A percentile compares a stretch with the other conserved stretches of the same genome.
phyloP scores from a whole-genome alignment of 2,113 vertebrate species.

The Channa maculata region DNA sequence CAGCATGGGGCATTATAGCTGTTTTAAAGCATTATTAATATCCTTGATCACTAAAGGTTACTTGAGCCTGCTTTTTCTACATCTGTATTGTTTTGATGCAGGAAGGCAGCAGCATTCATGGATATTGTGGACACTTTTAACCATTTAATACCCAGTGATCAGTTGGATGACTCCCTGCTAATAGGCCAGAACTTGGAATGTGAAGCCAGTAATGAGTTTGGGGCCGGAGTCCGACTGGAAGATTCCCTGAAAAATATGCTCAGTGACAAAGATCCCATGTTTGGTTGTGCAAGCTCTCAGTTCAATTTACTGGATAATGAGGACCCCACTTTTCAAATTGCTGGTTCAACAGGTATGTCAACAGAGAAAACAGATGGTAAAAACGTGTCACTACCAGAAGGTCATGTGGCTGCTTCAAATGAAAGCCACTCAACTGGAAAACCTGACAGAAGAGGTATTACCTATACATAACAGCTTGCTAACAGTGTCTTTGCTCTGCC shows the following conservation, averaged over 20 bases:
- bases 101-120: slow-evolving; percentile 97
- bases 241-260: slow-evolving; percentile 99
- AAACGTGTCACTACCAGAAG: neutral
- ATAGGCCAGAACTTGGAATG: slow-evolving; percentile 96
- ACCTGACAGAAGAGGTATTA: neutral
- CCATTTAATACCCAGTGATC: slow-evolving; percentile 99
- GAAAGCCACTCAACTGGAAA: neutral
- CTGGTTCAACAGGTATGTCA: slow-evolving; percentile 89
- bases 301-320: slow-evolving; percentile 97
- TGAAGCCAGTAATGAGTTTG: slow-evolving; percentile 98
- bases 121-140: slow-evolving; percentile 99
- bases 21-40: neutral
- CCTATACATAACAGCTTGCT: neutral
- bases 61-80: neutral
- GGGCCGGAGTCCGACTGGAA: slow-evolving; percentile 89
- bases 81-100: slow-evolving; percentile 74
- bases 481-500: slow-evolving; percentile 3
- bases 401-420: too few species aligned
- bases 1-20: neutral
- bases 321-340: slow-evolving; percentile 91
- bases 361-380: neutral
- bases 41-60: neutral
- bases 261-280: slow-evolving; percentile 99
- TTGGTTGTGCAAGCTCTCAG: slow-evolving; percentile 97
- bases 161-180: slow-evolving; percentile 97